A percentile compares a stretch with the other conserved stretches of the same genome.
Conservation (phyloP, 2,797 vertebrate species). For the Yasuhikotakia modesta region DNA sequence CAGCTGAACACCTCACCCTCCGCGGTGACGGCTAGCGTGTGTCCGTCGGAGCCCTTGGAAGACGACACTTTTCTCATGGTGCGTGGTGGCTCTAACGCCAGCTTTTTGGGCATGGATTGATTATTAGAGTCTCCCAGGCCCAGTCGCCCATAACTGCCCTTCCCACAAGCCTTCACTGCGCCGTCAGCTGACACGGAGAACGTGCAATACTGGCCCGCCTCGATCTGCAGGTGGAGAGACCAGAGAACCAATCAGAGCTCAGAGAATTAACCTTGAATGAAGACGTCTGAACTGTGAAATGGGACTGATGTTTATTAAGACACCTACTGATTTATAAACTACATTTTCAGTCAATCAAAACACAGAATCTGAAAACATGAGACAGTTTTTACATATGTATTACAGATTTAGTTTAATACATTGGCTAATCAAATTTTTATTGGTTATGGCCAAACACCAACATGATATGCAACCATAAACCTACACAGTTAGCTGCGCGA, state of each 20-base stretch:
- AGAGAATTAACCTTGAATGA: not conserved
- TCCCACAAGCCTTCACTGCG: constrained; percentile 81
- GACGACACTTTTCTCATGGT: constrained; percentile 82
- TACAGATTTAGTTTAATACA: too few relatives aligned
- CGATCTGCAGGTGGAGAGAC: constrained; percentile 70
- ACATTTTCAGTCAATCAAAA: not conserved
- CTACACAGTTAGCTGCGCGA: not conserved
- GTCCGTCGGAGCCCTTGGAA: constrained; percentile 83
- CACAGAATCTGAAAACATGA: not conserved
- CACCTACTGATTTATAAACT: constrained; percentile 1
- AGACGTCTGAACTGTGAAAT: constrained; percentile 7
- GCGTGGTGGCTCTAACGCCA: constrained; percentile 80
- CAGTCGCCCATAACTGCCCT: constrained; percentile 82
- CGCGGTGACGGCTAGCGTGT: constrained; percentile 81
- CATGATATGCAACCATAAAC: not conserved
- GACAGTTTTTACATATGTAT: not conserved
- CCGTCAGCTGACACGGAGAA: constrained; percentile 82
- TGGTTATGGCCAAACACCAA: too few relatives aligned
- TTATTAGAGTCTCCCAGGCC: constrained; percentile 85
- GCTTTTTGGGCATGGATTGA: constrained; percentile 82
- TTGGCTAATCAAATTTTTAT: too few relatives aligned
- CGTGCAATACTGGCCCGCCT: constrained; percentile 84
- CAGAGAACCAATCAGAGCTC: not conserved
- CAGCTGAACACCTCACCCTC: constrained; percentile 85
- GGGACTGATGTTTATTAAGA: constrained; percentile 12